Conservation (phyloP, 92 coral and sea anemone species). For the Porites cylindrica region DNA sequence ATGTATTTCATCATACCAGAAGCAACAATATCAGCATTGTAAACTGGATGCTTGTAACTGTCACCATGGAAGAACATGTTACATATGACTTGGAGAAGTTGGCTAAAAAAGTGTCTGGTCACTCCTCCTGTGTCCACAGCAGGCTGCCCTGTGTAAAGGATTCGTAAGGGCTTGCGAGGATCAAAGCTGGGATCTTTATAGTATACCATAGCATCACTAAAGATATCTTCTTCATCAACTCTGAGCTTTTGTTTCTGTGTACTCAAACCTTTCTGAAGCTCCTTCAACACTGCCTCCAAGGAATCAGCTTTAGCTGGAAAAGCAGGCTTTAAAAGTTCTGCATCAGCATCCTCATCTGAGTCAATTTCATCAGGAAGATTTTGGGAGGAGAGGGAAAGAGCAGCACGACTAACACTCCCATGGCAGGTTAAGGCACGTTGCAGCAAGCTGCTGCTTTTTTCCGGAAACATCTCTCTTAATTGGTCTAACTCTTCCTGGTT, state of each 20-base stretch:
- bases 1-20: conserved; percentile 64
- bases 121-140: conserved; percentile 82
- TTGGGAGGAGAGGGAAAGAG: conserved; percentile 34
- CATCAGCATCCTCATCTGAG: neutral
- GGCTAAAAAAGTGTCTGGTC: conserved; percentile 63
- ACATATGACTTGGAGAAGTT: conserved; percentile 54
- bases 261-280: conserved; percentile 34
- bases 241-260: conserved; percentile 49
- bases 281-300: conserved; percentile 7
- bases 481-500: conserved; percentile 27
- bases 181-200: conserved; percentile 63
- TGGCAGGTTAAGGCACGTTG: conserved; percentile 39
- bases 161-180: conserved; percentile 24
- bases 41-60: conserved; percentile 47
- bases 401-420: conserved; percentile 41
- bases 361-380: neutral
- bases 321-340: neutral
- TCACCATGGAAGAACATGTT: conserved; percentile 63
- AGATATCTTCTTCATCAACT: conserved; percentile 57
- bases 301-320: neutral
- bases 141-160: conserved; percentile 28
- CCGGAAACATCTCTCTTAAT: conserved; percentile 56
- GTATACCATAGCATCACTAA: conserved; percentile 69
- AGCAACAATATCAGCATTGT: conserved; percentile 75
- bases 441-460: conserved; percentile 44